Base-by-base conservation (phyloP, 2,888 invertebrate species). In the Omphaloscelis lunosa region DNA sequence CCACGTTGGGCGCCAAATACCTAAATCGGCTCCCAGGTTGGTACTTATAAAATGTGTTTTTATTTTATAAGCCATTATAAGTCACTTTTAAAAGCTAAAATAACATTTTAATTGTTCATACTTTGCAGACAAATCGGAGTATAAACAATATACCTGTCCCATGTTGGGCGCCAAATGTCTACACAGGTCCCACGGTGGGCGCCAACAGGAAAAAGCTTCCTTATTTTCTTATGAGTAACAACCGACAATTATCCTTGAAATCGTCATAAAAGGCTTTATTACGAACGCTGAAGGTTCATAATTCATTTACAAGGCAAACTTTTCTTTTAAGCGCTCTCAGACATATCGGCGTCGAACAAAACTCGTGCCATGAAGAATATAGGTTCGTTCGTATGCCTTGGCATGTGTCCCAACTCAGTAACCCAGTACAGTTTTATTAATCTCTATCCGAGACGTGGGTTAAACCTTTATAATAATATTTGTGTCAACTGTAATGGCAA, bases 321-420 rank as follows among this genome's bases (percentile, higher is more conserved):
- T 84, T 75, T 78, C 70, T 72, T 71, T 84, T 69, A 66, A 75
- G 58, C 77, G 48, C 69, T 65, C 67, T 69, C 77, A 87, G 87
- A 86, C 88, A 78, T 69, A 51, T 70, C 67, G 89, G 86, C 89
- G 88, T 78, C 89, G 75, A 77, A 80, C 77, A 62, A 76, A 74
- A 70, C 23, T 78, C 70, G 53, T 68, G 45, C 41, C 41, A 75
- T n/a, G 51, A 75, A 79, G 76, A 71, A 80, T 71, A 56, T 80
- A 76, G 41, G 67, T 68, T 51, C 62, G 67, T 68, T 51, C 62
- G 48, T 79, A 76, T 75, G 70, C 69, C 58, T 89, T 89, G 90
- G 89, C 89, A 87, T 83, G 77, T 75, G 62, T 83, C 83, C 85
- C 82, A 84, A 75, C 84, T 83, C 69, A 45, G 71, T 89, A 84